phyloP scores from a whole-genome alignment of 2,113 vertebrate genomes.

The Eidolon helvum region DNA sequence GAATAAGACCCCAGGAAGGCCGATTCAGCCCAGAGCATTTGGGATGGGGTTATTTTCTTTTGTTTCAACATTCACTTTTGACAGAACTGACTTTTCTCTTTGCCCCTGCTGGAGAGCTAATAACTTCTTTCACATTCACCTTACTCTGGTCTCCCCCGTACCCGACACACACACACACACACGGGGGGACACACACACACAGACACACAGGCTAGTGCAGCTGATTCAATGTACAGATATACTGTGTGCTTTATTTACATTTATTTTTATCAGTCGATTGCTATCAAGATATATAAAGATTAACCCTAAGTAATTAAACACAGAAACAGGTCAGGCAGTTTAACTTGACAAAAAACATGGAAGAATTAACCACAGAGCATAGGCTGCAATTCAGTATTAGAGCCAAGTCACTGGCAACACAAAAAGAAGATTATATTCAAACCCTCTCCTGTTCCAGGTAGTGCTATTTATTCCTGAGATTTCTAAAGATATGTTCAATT shows the following conservation, averaged over 20 bases:
- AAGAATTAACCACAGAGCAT: background rate
- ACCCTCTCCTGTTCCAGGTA: constrained; percentile 10
- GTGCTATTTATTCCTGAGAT: constrained; percentile 49
- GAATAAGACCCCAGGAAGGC: constrained; percentile 76
- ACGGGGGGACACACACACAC: no score
- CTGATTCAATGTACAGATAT: constrained; percentile 3
- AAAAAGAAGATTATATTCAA: constrained; percentile 68
- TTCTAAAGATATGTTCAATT: constrained; percentile 51
- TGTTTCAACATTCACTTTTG: constrained; percentile 77
- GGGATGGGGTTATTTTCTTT: constrained; percentile 73
- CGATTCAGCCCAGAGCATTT: constrained; percentile 67
- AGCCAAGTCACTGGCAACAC: constrained; percentile 19
- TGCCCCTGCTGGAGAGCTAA: constrained; percentile 71
- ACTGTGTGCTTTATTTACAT: constrained; percentile 49
- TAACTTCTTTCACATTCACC: constrained; percentile 74
- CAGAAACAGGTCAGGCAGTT: background rate
- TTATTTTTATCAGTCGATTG: constrained; percentile 47
- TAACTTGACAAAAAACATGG: constrained; percentile 47
- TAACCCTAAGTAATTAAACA: background rate
- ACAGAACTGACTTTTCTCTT: constrained; percentile 72
- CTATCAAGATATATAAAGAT: background rate
- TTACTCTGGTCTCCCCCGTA: constrained; percentile 38
- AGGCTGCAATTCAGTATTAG: constrained; percentile 6
- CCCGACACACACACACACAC: no score
- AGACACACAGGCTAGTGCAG: constrained; percentile 41